Evolutionary conservation across 2,888 invertebrate species (phyloP).

Genomic region (Pycnomerus fuliginosus): DNA sequence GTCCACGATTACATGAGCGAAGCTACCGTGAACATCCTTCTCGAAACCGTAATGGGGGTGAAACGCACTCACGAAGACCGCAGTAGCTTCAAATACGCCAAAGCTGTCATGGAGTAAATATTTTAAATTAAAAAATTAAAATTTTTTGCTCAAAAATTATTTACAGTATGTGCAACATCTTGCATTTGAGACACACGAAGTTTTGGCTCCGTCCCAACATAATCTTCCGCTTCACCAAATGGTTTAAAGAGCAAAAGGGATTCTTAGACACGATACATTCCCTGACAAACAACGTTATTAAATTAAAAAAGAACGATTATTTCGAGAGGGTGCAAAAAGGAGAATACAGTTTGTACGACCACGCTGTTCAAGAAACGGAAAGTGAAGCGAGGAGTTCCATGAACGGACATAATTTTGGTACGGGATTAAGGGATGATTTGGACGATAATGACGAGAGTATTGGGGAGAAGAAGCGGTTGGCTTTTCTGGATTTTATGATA

Average conservation of each 20-base stretch:
- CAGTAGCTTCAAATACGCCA: constrained; percentile 80
- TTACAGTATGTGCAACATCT: constrained; percentile 72
- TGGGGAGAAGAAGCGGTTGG: constrained; percentile 78
- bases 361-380: constrained; percentile 43
- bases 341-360: constrained; percentile 27
- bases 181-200: constrained; percentile 78
- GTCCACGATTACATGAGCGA: constrained; percentile 84
- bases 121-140: too few species aligned
- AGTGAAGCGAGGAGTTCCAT: constrained; percentile 63
- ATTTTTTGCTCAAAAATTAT: too few species aligned
- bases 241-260: constrained; percentile 71
- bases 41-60: constrained; percentile 88
- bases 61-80: constrained; percentile 78
- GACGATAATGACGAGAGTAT: constrained; percentile 81
- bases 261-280: constrained; percentile 76
- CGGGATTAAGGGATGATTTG: constrained; percentile 69
- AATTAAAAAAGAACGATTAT: constrained; percentile 62
- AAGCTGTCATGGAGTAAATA: constrained; percentile 76
- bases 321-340: constrained; percentile 44
- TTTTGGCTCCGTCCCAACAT: constrained; percentile 76
- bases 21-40: constrained; percentile 77
- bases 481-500: constrained; percentile 86
- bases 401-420: constrained; percentile 54
- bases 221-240: constrained; percentile 73
- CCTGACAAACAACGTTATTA: constrained; percentile 71